Base-by-base conservation (phyloP, 2,888 invertebrate genomes). In the Chymomyza caudatula region DNA sequence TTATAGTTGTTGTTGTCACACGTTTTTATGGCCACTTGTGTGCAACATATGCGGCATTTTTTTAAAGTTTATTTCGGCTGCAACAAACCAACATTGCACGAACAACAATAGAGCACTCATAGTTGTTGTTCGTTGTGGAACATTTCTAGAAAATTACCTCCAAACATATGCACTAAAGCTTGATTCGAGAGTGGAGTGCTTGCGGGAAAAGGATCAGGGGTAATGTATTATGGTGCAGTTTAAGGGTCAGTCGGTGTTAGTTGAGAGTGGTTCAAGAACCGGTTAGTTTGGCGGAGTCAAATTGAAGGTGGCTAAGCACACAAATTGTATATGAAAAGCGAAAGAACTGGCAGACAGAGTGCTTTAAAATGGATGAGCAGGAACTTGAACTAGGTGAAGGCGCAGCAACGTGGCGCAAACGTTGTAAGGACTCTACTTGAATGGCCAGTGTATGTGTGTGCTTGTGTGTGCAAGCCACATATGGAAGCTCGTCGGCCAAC, bases 21-120 rank as follows among this genome's bases (percentile, higher is more conserved):
- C 74, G 86, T 73, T 84, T 77, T 76, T 81, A 74, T 78, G 68
- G 69, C 75, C 67, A 70, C 63, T 76, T 79, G 65, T 60, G 60
- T 73, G 77, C 71, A 72, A 73, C 78, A 74, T 65, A 74, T 83
- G 69, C 65, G 69, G 65, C 65, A 71, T 63, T 60, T 71, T 70
- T 68, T 75, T 37, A 2, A 0, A 37, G 2, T 11, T 37, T 37
- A 2, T 37, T 37, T 66, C 29, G 73, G 51, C 49, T 65, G 60
- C 58, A 65, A 20, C 15, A 11, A 15, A 29, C 49, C 59, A 37
- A 37, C 11, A 37, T 37, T 37, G 29, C 4, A 5, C 4, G 6
- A 5, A 4, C 8, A 29, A 29, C 0, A 2, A 29, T 23, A 15
- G 11, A 6, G 22, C 53, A 65, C 43, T 57, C 20, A 54, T 56